Evolutionary conservation across 2,888 invertebrate genomes (phyloP), one percentile per base, ranked within the genome.

Genomic region (Polylopha cassiicola): DNA sequence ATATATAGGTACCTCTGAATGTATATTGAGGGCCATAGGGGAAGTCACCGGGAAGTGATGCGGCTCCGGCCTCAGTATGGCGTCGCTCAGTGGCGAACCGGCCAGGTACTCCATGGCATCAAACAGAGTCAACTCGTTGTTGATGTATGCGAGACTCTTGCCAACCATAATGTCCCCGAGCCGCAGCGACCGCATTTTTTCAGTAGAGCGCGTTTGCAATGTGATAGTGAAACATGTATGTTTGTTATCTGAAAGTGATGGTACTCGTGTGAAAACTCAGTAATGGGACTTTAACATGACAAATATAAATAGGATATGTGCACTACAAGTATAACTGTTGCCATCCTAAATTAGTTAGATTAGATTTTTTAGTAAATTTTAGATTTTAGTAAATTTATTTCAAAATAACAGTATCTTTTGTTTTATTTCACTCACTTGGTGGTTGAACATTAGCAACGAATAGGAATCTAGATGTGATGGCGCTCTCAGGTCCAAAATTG

Each of bases 21-120:
- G 61, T 20, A 70, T 51, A 46, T 59, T 51, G 20, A 58, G 41
- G 18, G 45, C 31, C 9, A 47, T 50, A 13, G 42, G 39, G 15
- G 49, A 43, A 27, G 43, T 50, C 13, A 30, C 58, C 3, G 58
- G 47, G 44, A 86, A 89, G 45, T 85, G 76, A 2, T 75, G 61
- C 2, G 81, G 63, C 26, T 73, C 73, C 0, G 92, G 93, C 44
- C 78, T 76, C 17, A 92, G 60, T 44, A 93, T 89, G 9, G 82
- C 75, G 4, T 86, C 70, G 20, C 80, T 73, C 0, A 93, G 77
- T 0, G 89, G 88, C 0, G 92, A 91, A 0, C 73, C 65, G 0
- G 81, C 74, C 24, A 93, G 61, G 52, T 86, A 84, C 44, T 89
- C 88, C 48, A 92, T 80, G 0, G 91, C 89, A 60, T 88, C 88